A percentile compares a stretch with the other conserved stretches of the same genome.
Evolutionary conservation across 2,888 invertebrate species (phyloP).

Genomic region (Scaptomyza cyrtandrae): DNA sequence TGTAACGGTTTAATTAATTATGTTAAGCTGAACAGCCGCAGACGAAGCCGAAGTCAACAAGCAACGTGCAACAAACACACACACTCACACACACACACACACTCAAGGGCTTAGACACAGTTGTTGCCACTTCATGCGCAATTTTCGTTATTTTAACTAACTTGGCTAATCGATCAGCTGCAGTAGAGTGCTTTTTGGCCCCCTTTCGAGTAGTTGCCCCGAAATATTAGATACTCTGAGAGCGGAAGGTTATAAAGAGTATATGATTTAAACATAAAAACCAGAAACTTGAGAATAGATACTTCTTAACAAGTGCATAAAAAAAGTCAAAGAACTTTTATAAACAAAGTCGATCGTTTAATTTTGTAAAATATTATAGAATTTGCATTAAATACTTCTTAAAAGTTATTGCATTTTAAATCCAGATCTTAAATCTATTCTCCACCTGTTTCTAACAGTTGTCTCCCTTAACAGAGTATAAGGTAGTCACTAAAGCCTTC

Average conservation of each 20-base stretch:
- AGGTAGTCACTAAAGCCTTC: not conserved
- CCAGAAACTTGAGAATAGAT: not conserved
- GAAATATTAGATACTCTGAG: conserved; percentile 7
- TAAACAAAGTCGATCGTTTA: too few relatives aligned
- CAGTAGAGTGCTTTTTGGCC: conserved; percentile 21
- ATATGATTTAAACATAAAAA: too few relatives aligned
- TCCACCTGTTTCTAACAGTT: not conserved
- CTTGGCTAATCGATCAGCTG: conserved; percentile 77
- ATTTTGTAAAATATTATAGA: too few relatives aligned
- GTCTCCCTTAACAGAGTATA: not conserved
- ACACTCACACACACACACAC: conserved; percentile 7
- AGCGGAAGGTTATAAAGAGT: not conserved
- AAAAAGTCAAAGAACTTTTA: too few relatives aligned
- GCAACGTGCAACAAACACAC: conserved; percentile 34
- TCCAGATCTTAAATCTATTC: not conserved
- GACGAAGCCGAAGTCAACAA: not conserved
- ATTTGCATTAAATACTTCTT: not conserved
- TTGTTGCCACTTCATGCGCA: conserved; percentile 80
- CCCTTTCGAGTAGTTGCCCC: conserved; percentile 1
- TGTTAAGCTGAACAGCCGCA: conserved; percentile 71
- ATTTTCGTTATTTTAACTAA: conserved; percentile 72
- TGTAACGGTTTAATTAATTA: conserved; percentile 85
- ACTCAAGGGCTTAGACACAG: conserved; percentile 43
- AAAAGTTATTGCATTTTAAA: too few relatives aligned
- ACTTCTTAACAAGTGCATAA: not conserved